These are phyloP conservation scores for Platycheirus rosarum DNA, from an alignment of 2,888 invertebrate genomes.

Conservation along the genomic window DNA sequence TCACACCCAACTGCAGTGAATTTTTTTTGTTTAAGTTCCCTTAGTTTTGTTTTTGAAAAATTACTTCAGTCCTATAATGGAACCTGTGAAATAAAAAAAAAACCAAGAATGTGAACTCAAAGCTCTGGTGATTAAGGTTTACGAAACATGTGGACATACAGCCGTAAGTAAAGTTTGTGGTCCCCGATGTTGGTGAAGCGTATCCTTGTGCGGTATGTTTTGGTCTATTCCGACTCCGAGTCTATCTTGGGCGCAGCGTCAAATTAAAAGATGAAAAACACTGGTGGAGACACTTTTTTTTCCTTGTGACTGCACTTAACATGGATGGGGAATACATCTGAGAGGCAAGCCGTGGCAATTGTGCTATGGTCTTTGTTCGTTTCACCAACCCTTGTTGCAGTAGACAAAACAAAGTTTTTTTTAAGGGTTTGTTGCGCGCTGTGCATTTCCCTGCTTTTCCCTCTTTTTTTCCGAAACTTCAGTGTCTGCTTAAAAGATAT, in stretches of 20 bases:
- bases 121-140: conserved; percentile 38
- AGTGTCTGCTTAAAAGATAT: conserved; percentile 41
- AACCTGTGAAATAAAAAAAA: conserved; percentile 13
- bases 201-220: conserved; percentile 32
- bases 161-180: conserved; percentile 11
- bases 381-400: conserved; percentile 21
- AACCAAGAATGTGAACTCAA: conserved; percentile 40
- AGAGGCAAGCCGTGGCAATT: not conserved
- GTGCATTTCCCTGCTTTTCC: conserved; percentile 9
- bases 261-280: conserved; percentile 68
- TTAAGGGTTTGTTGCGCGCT: conserved; percentile 12
- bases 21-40: conserved; percentile 8
- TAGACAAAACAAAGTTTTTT: conserved; percentile 35
- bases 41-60: not conserved
- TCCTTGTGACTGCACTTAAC: not conserved
- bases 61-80: not conserved
- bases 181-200: not conserved
- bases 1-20: not conserved
- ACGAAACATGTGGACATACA: conserved; percentile 32
- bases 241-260: conserved; percentile 37
- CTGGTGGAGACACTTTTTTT: conserved; percentile 33
- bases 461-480: conserved; percentile 21
- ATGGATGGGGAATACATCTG: not conserved
- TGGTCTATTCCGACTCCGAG: conserved; percentile 49
- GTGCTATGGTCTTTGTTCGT: not conserved